Base-by-base conservation (phyloP, 2,888 invertebrate species). In the Megalurothrips usitatus region DNA sequence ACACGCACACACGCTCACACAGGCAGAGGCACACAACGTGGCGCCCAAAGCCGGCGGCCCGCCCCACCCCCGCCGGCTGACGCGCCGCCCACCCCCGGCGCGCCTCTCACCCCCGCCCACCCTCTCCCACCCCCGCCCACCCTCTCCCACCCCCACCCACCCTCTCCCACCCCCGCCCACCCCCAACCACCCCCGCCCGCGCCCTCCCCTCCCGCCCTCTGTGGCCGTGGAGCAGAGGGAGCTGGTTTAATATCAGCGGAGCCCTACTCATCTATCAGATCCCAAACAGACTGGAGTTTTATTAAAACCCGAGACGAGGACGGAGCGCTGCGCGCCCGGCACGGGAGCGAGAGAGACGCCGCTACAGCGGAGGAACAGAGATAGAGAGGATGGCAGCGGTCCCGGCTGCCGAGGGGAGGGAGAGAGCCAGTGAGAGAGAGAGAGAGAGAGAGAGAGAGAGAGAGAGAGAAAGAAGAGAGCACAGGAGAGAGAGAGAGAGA, bases 251-350 rank as follows among this genome's bases (percentile, higher is more conserved):
- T 89, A 89, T 89, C 88, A 87, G 87, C 86, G 87, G 86, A 87
- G 88, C 88, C 87, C 88, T 86, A 88, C 88, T 88, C 89, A 89
- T 89, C 88, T 88, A 88, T 89, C 89, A 89, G 89, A 88, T 87
- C 87, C 83, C 87, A 87, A 88, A 88, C 88, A 88, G 88, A 88
- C 89, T 89, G 88, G 88, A 88, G 88, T 89, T 89, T 89, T 89
- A 89, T 88, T 88, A 89, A 89, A 89, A 88, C 87, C 88, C 87
- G 86, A 88, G 86, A 86, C 85, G 86, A 87, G 84, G 85, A 87
- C 87, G 88, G 88, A 88, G 87, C 85, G 85, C 84, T 84, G 81
- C 80, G 81, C 83, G 83, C 80, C 81, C 75, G 80, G 78, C 49
- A 82, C 82, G 81, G 80, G 49, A 43, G 81, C 79, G 80, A 63